Base-by-base conservation (phyloP, 1,140 invertebrate species). In the Drosophila hydei region DNA sequence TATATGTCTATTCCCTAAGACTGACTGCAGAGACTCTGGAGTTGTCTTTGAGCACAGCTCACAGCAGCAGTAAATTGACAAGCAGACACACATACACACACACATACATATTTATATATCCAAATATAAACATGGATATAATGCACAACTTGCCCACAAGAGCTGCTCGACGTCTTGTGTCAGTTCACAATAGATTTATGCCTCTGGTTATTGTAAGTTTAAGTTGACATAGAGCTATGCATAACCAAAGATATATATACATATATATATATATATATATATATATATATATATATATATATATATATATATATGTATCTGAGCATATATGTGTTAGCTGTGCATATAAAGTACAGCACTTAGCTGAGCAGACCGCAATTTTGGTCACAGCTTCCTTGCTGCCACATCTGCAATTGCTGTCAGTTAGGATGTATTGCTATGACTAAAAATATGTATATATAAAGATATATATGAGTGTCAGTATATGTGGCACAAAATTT, bases 391-490 rank as follows among this genome's bases (percentile, higher is more conserved):
- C 5, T 12, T 5, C 21, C 9, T 25, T 12, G 19, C 36, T 23
- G 21, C 21, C 36, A 18, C 54, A 36, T 55, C 51, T 47, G 51
- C 9, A 52, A 27, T 51, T 33, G 55, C 55, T 50, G 64, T 60
- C 55, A 67, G 47, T 33, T 58, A 16, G 4, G 11, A 21, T 42
- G 33, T 42, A 25, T 60, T 52, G n/a, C 55, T 42, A 18, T 18
- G 27, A 43, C 60, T 40, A 63, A 62, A 63, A 62, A 63, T 54
- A 62, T 40, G 14, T 16, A 2, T n/a, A 38, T 38, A 38, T n/a
- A 38, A n/a, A 40, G 1, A n/a, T 40, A 40, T 5, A 8, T 40
- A 40, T 16, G 4, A 14, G 38, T 40, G 5, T 40, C 38, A 14
- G 30, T 11, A 33, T 33, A 33, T 11, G 19, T 11, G 38, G 38